Percentiles rank a stretch among this genome's conserved stretches.
These are phyloP conservation scores for Porites australiensis DNA, from an alignment of 64 coral and sea anemone genomes.

Conservation along the genomic window DNA sequence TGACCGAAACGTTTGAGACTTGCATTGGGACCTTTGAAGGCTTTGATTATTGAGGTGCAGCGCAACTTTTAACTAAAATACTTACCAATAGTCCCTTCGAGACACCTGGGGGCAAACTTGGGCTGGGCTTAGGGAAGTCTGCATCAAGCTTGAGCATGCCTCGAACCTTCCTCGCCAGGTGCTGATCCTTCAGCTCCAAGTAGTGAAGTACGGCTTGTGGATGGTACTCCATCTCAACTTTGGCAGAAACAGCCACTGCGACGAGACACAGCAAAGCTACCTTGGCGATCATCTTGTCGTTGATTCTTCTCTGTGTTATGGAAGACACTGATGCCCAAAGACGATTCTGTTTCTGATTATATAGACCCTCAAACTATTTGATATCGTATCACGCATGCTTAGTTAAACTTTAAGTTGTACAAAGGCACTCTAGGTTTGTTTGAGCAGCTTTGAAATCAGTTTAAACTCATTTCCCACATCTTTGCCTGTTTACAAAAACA, in stretches of 20 bases:
- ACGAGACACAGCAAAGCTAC: neutral
- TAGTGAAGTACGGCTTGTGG: neutral
- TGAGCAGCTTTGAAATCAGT: neutral
- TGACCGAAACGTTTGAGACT: too few species aligned
- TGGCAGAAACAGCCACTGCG: neutral
- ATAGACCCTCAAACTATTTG: neutral
- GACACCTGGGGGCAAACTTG: too few species aligned
- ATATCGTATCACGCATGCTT: neutral
- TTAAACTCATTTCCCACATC: neutral
- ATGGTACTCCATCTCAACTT: neutral
- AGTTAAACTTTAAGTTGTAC: neutral
- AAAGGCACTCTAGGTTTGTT: neutral
- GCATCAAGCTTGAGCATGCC: neutral
- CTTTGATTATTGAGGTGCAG: too few species aligned
- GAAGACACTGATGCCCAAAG: conserved; percentile 10
- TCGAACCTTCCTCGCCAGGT: neutral
- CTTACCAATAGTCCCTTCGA: too few species aligned
- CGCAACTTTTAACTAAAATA: too few species aligned
- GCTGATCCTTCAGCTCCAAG: neutral
- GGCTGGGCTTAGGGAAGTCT: neutral
- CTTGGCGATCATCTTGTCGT: neutral
- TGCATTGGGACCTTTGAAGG: too few species aligned
- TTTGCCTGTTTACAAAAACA: too few species aligned
- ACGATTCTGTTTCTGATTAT: neutral
- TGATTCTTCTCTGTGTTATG: neutral